Conservation (phyloP, 2,888 invertebrate genomes). For the Parapristionchus giblindavisi region DNA sequence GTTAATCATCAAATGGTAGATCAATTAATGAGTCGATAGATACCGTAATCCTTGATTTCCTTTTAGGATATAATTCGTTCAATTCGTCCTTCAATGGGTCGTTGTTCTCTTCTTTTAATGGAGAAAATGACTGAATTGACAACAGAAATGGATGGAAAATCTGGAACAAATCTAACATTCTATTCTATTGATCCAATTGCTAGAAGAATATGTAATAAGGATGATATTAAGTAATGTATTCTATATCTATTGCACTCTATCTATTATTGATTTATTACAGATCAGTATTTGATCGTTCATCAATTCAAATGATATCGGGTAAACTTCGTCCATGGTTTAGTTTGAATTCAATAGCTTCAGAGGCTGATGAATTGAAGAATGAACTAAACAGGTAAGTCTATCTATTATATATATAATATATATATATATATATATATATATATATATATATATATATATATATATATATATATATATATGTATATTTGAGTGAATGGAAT, state of each 20-base stretch:
- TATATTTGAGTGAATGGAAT: neutral
- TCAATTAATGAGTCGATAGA: neutral
- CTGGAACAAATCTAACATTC: conserved; percentile 62
- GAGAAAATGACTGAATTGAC: conserved; percentile 61
- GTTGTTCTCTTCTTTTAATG: conserved; percentile 61
- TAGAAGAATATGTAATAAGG: conserved; percentile 65
- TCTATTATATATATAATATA: too few species aligned
- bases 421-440: too few species aligned
- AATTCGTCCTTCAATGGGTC: conserved; percentile 63
- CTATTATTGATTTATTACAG: conserved; percentile 41
- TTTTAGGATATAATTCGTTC: conserved; percentile 60
- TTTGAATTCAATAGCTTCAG: conserved; percentile 54
- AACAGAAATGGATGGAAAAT: conserved; percentile 23
- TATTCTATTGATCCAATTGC: conserved; percentile 66
- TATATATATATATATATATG: neutral
- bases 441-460: neutral
- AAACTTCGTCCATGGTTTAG: conserved; percentile 67
- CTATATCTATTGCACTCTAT: neutral
- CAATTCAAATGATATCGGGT: conserved; percentile 61
- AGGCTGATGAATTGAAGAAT: conserved; percentile 30
- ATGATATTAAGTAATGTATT: conserved; percentile 56
- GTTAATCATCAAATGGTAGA: conserved; percentile 58
- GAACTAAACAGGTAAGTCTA: too few species aligned
- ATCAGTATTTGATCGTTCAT: conserved; percentile 59
- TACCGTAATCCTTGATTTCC: neutral